These are phyloP conservation scores for Bufo bufo DNA, from an alignment of 2,113 vertebrate species.

Conservation along the genomic window DNA sequence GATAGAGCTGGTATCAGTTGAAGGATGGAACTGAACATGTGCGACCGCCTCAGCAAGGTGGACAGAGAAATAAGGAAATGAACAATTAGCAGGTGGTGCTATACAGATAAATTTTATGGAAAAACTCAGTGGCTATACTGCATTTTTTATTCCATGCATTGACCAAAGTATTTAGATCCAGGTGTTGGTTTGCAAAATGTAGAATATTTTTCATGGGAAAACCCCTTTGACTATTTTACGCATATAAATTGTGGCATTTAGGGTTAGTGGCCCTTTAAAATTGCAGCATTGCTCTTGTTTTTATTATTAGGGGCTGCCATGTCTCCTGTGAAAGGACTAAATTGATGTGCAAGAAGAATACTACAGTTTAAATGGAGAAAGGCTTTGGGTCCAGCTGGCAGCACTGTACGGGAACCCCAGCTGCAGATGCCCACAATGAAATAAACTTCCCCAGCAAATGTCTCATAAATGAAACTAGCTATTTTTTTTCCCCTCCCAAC, in stretches of 20 bases:
- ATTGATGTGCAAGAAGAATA: slow-evolving; percentile 38
- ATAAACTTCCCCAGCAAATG: slow-evolving; percentile 58
- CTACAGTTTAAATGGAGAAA: slow-evolving; percentile 21
- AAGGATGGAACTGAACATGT: too few relatives aligned
- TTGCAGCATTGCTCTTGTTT: neutral
- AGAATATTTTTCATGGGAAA: too few relatives aligned
- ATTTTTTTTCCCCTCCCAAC: slow-evolving; percentile 59
- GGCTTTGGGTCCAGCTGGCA: slow-evolving; percentile 46
- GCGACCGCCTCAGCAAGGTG: too few relatives aligned
- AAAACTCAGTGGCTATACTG: too few relatives aligned
- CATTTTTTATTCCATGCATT: too few relatives aligned
- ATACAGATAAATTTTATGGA: too few relatives aligned
- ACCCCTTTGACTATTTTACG: neutral
- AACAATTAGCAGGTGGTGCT: too few relatives aligned
- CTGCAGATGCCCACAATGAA: slow-evolving; percentile 59
- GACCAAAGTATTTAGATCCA: too few relatives aligned
- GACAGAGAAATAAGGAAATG: too few relatives aligned
- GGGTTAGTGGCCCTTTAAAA: neutral
- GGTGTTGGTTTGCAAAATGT: too few relatives aligned
- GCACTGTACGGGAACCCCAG: slow-evolving; percentile 26
- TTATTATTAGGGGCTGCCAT: neutral
- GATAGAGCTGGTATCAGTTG: too few relatives aligned
- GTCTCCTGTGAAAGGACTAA: slow-evolving; percentile 19
- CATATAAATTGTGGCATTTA: neutral
- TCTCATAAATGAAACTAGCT: slow-evolving; percentile 41